Evolutionary conservation across 53 echinoderm and acorn worm species (phyloP).

Genomic region (Luidia sarsii): DNA sequence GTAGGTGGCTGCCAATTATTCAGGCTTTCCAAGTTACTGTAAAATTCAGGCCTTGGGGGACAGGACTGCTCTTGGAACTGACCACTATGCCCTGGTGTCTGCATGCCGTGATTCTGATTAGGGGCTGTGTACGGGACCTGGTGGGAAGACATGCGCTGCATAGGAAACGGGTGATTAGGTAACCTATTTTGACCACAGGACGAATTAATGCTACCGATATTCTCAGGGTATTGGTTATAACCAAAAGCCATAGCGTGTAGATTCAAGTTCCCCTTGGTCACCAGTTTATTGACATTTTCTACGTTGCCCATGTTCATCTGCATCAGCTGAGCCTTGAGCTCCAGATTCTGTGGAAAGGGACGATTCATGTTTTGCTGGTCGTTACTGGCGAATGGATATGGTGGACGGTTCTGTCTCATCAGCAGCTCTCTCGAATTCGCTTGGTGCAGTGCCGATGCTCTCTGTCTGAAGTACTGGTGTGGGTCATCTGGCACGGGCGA

Average conservation of each 20-base stretch:
- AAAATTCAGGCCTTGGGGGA: not conserved
- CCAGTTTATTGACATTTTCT: constrained; percentile 21
- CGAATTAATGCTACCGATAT: not conserved
- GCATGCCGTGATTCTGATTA: constrained; percentile 3
- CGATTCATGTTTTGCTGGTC: constrained; percentile 9
- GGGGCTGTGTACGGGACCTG: not conserved
- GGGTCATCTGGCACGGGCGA: constrained; percentile 30
- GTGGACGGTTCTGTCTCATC: not conserved
- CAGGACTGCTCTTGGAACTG: constrained; percentile 17
- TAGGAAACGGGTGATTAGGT: constrained; percentile 35
- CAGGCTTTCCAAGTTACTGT: constrained; percentile 10
- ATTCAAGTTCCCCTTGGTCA: constrained; percentile 42
- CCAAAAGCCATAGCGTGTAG: constrained; percentile 26
- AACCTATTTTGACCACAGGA: constrained; percentile 18
- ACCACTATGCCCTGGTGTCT: not conserved
- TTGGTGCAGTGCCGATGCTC: constrained; percentile 17
- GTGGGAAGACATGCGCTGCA: constrained; percentile 18
- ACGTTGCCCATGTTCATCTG: constrained; percentile 26
- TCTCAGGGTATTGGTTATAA: constrained; percentile 2
- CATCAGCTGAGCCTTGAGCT: constrained; percentile 28
- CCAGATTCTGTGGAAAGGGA: not conserved
- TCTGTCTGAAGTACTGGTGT: constrained; percentile 57
- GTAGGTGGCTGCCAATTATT: constrained; percentile 23
- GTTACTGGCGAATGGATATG: constrained; percentile 12
- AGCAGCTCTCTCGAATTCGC: constrained; percentile 33